Evolutionary conservation across 2,113 vertebrate genomes (phyloP), one percentile per base, ranked within the genome.

Genomic region (Willisornis vidua): DNA sequence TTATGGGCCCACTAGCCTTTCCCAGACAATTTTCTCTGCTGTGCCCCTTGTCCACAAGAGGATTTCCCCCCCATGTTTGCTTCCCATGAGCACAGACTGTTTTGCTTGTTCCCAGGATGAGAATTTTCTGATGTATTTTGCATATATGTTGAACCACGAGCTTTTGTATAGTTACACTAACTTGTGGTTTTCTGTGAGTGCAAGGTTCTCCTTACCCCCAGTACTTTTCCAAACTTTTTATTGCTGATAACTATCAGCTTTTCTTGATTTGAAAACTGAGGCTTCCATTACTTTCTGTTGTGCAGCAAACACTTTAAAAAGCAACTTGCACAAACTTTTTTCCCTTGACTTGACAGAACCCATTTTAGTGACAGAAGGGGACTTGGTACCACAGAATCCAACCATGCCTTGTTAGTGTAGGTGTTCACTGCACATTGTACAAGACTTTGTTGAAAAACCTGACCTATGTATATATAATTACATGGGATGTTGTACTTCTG

Each of bases 101-200:
- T 94, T 78, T 20, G 6, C 45, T 78, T 78, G n/a, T 88, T 93
- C 92, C 86, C 92, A 95, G 61, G 73, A 78, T 75, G 77, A 79
- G 89, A 92, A 26, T 35, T 75, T 93, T 94, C 73, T 93, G 70
- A 39, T 54, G 58, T 33, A 33, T 86, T 96, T 95, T 95, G 88
- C 83, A 72, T 92, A 24, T 61, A 54, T 88, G 88, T 95, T 67
- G 80, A 90, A 80, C 57, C 57, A 55, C 1, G 23, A 94, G 68
- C 52, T 92, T 91, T 80, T 63, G 29, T 58, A n/a, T 48, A 41
- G 45, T 93, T 95, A 54, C 45, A 66, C 24, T 70, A 37, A 65
- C 39, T 58, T 83, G 71, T 81, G 73, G 61, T 96, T 93, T 93
- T 46, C 54, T 89, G 6, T 66, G 58, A 3, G 1, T 78, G 45